These are phyloP conservation scores for Gasteruption jaculator DNA, from an alignment of 2,888 invertebrate species.

Conservation along the genomic window DNA sequence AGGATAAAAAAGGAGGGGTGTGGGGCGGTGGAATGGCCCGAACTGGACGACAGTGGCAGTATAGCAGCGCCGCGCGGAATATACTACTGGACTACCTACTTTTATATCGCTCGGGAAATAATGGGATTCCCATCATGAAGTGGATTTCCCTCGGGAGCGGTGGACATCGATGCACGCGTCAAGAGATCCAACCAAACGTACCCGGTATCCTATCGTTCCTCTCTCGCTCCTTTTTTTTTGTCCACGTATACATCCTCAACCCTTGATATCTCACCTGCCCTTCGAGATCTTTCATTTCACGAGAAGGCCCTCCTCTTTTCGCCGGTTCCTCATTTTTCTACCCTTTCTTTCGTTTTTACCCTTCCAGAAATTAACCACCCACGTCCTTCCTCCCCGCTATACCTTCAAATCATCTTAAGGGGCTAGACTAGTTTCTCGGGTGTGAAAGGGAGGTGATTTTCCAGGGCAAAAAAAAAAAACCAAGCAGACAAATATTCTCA, in stretches of 20 bases:
- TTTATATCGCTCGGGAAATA: constrained; percentile 46
- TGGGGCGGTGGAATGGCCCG: constrained; percentile 29
- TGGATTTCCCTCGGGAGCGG: constrained; percentile 50
- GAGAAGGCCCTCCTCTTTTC: too few species aligned
- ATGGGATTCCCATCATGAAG: constrained; percentile 53
- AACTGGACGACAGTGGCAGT: constrained; percentile 35
- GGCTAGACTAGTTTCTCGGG: too few species aligned
- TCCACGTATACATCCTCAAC: constrained; percentile 6
- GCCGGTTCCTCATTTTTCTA: constrained; percentile 21
- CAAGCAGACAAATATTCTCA: too few species aligned
- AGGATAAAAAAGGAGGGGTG: constrained; percentile 12
- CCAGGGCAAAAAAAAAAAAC: too few species aligned
- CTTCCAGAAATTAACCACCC: too few species aligned
- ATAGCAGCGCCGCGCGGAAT: too few species aligned
- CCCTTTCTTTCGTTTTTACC: constrained; percentile 10
- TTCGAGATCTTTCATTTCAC: too few species aligned
- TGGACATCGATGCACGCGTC: constrained; percentile 49
- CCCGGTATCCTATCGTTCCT: constrained; percentile 35
- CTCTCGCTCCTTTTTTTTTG: constrained; percentile 9
- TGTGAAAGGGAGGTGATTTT: too few species aligned
- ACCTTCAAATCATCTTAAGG: too few species aligned
- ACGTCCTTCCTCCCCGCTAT: too few species aligned
- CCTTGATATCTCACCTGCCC: constrained; percentile 8
- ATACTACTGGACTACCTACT: constrained; percentile 36
- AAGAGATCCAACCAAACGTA: constrained; percentile 43